A percentile compares a stretch with the other conserved stretches of the same genome.
Evolutionary conservation across 37 sponge, comb jelly and placozoan genomes (phyloP).

Genomic region (Trichoplax adhaerens): DNA sequence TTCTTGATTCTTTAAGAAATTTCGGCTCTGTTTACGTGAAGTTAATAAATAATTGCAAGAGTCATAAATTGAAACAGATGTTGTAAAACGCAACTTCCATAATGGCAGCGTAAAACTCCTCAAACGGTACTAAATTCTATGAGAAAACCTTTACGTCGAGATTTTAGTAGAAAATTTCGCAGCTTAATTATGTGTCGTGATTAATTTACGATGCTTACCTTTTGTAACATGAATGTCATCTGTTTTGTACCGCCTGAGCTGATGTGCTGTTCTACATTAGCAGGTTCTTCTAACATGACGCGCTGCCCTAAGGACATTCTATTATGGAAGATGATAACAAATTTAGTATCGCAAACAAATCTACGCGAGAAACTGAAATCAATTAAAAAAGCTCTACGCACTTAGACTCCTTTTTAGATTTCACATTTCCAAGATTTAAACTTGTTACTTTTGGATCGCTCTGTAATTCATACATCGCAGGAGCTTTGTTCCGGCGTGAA

Average conservation of each 20-base stretch:
- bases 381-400: too few relatives aligned
- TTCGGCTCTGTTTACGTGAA: too few relatives aligned
- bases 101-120: too few relatives aligned
- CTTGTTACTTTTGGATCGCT: slow-evolving; percentile 3
- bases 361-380: too few relatives aligned
- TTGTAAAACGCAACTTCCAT: too few relatives aligned
- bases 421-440: too few relatives aligned
- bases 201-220: slow-evolving; percentile 11
- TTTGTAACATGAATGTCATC: slow-evolving; percentile 17
- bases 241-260: slow-evolving; percentile 25
- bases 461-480: slow-evolving; percentile 22
- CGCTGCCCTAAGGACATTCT: slow-evolving; percentile 6
- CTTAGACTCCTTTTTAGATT: too few relatives aligned
- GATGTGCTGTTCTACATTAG: neutral
- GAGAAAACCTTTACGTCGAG: too few relatives aligned
- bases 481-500: neutral
- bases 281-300: neutral
- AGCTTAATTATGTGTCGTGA: neutral
- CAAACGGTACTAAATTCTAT: too few relatives aligned
- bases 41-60: too few relatives aligned
- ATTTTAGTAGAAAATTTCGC: neutral
- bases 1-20: neutral
- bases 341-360: neutral
- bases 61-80: too few relatives aligned
- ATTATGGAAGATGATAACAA: neutral